These are phyloP conservation scores for Hydrozoanthus gracilis DNA, from an alignment of 92 coral and sea anemone species.

Conservation along the genomic window DNA sequence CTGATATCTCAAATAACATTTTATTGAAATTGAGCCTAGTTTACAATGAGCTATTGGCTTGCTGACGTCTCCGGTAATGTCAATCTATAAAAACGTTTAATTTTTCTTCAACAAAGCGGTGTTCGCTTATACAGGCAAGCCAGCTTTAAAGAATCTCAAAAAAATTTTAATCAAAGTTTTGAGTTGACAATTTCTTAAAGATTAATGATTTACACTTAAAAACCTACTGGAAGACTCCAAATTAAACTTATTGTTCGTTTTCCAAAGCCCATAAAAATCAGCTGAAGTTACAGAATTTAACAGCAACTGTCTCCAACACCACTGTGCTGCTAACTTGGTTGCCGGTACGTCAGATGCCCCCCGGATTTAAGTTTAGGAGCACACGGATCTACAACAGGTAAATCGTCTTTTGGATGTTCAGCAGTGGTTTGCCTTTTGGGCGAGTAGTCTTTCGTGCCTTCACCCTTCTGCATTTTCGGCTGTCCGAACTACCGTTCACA, in stretches of 20 bases:
- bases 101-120: no score
- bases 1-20: no score
- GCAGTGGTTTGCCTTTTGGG: neutral
- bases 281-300: slow-evolving; percentile 5
- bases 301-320: slow-evolving; percentile 1
- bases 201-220: no score
- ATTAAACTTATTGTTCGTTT: neutral
- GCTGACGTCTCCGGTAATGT: no score
- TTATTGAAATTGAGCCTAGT: no score
- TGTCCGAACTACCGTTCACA: neutral
- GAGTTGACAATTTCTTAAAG: no score
- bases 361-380: neutral
- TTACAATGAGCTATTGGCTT: no score
- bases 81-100: no score
- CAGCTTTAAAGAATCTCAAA: no score
- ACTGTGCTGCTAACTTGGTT: slow-evolving; percentile 3
- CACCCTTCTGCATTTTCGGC: neutral
- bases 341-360: neutral
- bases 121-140: neutral
- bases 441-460: no score
- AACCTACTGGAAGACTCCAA: neutral
- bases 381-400: slow-evolving; percentile 21
- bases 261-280: neutral
- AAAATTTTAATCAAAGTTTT: neutral
- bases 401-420: neutral